Base-by-base conservation (phyloP, 2,113 vertebrate genomes). In the Thymallus thymallus region DNA sequence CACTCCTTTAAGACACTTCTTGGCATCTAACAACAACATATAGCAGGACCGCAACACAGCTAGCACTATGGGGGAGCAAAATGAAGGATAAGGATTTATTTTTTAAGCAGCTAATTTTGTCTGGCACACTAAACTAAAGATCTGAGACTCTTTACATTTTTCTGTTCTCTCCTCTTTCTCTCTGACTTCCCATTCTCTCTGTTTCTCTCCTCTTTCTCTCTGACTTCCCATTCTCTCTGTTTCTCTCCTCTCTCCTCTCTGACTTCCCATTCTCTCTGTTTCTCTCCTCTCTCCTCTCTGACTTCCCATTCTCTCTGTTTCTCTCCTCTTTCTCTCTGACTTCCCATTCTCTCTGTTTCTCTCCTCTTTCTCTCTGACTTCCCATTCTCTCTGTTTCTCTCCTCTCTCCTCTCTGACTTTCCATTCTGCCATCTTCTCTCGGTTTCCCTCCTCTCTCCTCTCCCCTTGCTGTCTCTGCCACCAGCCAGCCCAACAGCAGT, bases 181-280 rank as follows among this genome's bases (percentile, higher is more conserved):
- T 41, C 69, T 80, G 58, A 61, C 76, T 68, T 76, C 64, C 68
- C 77, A n/a, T n/a, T n/a, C n/a, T n/a, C n/a, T n/a, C n/a, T n/a
- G n/a, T n/a, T n/a, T n/a, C n/a, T n/a, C n/a, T n/a, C n/a, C n/a
- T n/a, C n/a, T n/a, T 74, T 23, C n/a, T 73, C 71, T 41, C 69
- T 80, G 58, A 61, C 76, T 68, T 76, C 64, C 68, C 77, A n/a
- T 58, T 73, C 76, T 18, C 58, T 72, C 68, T 71, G 61, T 4
- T 61, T 23, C 61, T 32, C 18, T 75, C 56, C 62, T 62, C 63
- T 55, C 70, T 18, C 41, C 61, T 13, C 29, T 35, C 35, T 80
- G 56, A 60, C 61, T 55, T 46, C 45, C 5, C 30, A 6, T n/a
- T n/a, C n/a, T n/a, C n/a, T n/a, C n/a, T n/a, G n/a, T n/a, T n/a